Evolutionary conservation across 2,113 vertebrate species (phyloP), one percentile per base, ranked within the genome.

Genomic region (Rhabdornis inornatus): DNA sequence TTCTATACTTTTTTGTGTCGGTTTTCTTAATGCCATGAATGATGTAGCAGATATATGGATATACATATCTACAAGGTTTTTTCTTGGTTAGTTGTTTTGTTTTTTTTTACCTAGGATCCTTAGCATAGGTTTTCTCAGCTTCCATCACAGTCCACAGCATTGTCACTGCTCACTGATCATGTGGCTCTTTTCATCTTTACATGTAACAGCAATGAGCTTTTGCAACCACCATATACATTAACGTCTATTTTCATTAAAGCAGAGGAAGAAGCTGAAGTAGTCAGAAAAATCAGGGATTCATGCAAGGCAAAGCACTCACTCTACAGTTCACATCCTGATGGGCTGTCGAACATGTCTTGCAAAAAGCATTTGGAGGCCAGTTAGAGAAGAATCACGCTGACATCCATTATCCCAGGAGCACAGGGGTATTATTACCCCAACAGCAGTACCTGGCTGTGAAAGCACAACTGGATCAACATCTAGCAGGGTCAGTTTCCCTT

Each of bases 331-430:
- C 5, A 22, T 45, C 13, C 37, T 57, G 30, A 65, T 31, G 12
- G 42, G 30, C 52, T 44, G 23, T 31, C 0, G 0, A 55, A 63
- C 5, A 3, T 11, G 31, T 52, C 37, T 68, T 69, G 15, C 65
- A 49, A 68, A 59, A 55, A 93, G 15, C 22, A 35, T 69, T 50
- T 57, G 31, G 31, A 30, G 16, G 25, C 39, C 28, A 49, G 75
- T 68, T 68, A 68, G 24, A 61, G 40, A 92, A 70, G 59, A 87
- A 18, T 28, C 60, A 59, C 0, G 0, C n/a, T 53, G 45, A 60
- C 47, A 89, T 4, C 3, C 4, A 3, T 68, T 68, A 89, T 76
- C 39, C 50, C 45, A 53, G 25, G 21, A 84, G 49, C 57, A 91
- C 21, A 39, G 27, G 37, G 25, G 6, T 49, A 63, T 93, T 72